Conservation (phyloP, 2,113 vertebrate genomes). For the Gymnarchus niloticus region DNA sequence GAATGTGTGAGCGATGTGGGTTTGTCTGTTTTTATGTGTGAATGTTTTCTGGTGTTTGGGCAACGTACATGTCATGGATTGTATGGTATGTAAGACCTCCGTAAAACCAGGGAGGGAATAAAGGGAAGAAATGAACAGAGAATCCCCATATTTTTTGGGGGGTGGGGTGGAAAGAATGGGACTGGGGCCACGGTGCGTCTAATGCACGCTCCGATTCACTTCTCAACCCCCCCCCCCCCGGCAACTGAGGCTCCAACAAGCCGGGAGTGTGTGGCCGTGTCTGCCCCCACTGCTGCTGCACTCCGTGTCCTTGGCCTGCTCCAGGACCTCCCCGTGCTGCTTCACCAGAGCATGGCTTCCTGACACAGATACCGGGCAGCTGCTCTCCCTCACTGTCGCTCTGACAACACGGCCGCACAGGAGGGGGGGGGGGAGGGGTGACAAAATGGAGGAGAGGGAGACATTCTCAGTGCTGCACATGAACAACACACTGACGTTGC, state of each 20-base stretch:
- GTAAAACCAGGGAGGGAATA: neutral
- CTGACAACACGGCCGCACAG: conserved; percentile 30
- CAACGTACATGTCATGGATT: neutral
- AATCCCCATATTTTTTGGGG: neutral
- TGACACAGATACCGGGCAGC: conserved; percentile 18
- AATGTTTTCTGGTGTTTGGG: conserved; percentile 22
- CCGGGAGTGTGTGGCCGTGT: neutral
- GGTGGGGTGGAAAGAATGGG: too few species aligned
- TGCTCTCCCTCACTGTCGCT: conserved; percentile 33
- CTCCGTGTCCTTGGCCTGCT: neutral
- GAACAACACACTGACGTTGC: neutral
- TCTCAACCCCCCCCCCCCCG: neutral
- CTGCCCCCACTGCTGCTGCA: neutral
- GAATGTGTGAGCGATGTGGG: conserved; percentile 5
- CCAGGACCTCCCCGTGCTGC: neutral
- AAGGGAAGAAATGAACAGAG: too few species aligned
- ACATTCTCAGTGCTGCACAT: neutral
- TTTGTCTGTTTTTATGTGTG: neutral
- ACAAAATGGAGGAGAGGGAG: conserved; percentile 23
- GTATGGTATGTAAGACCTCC: conserved; percentile 4
- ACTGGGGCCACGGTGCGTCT: neutral
- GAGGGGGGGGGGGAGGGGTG: neutral
- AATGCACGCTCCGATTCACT: neutral
- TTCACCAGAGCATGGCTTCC: neutral
- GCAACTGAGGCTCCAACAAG: neutral